phyloP scores from a whole-genome alignment of 2,888 invertebrate genomes.

The Hypercompe scribonia region DNA sequence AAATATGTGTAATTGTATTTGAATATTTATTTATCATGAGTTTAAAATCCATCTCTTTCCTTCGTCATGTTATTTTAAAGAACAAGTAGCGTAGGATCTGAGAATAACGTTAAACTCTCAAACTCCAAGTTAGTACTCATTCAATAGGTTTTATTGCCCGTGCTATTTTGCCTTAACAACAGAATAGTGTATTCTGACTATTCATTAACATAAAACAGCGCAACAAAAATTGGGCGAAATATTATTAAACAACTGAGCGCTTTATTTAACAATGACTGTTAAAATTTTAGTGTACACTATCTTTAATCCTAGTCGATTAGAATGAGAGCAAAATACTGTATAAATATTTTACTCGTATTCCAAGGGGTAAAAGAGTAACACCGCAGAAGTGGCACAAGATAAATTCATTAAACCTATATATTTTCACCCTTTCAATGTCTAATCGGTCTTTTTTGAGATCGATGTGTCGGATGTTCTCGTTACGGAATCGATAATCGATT shows the following conservation, averaged over 20 bases:
- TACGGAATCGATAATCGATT: slow-evolving; percentile 17
- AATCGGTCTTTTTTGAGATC: slow-evolving; percentile 42
- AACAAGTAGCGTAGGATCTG: neutral
- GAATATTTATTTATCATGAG: neutral
- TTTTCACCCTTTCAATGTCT: slow-evolving; percentile 25
- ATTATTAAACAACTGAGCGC: too few species aligned
- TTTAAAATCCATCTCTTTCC: neutral
- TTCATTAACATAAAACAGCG: neutral
- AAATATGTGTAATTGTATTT: neutral
- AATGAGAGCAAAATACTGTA: neutral
- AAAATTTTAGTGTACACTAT: neutral
- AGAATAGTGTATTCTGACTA: neutral
- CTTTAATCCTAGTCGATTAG: neutral
- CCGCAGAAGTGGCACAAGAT: slow-evolving; percentile 28
- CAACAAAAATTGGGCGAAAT: neutral
- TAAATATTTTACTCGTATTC: neutral
- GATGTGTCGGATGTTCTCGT: slow-evolving; percentile 28
- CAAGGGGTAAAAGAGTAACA: slow-evolving; percentile 20
- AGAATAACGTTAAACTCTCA: neutral
- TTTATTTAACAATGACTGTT: neutral
- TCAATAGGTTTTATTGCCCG: neutral
- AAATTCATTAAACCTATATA: slow-evolving; percentile 36
- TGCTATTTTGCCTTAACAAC: neutral
- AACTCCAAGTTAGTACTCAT: neutral
- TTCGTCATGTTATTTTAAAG: neutral